Percentiles rank a stretch among this genome's conserved stretches.
phyloP scores from a whole-genome alignment of 2,113 vertebrate genomes.

The Petrocephalus zakoni region DNA sequence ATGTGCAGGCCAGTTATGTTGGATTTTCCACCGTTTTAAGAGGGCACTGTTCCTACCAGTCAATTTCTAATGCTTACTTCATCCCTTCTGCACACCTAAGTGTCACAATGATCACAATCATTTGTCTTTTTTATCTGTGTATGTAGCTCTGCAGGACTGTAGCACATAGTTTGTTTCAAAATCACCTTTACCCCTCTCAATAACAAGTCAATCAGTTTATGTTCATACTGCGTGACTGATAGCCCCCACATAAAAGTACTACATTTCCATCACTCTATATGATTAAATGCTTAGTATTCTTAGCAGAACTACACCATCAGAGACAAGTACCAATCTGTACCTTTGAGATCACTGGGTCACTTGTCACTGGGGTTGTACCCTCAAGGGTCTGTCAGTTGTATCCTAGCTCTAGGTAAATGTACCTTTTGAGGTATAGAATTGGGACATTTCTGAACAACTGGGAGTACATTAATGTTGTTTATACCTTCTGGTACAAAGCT shows the following conservation, averaged over 20 bases:
- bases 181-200: not conserved
- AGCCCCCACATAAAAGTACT: not conserved
- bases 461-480: not conserved
- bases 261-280: not conserved
- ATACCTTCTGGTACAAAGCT: too few relatives aligned
- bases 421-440: not conserved
- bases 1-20: not conserved
- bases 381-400: not conserved
- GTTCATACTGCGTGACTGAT: not conserved
- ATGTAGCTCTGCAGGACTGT: not conserved
- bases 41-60: not conserved
- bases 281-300: not conserved
- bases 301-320: not conserved
- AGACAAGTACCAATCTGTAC: not conserved
- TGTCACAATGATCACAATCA: not conserved
- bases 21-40: not conserved
- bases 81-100: not conserved
- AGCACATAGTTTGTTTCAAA: not conserved
- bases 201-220: not conserved
- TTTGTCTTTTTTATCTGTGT: not conserved
- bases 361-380: not conserved
- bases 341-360: not conserved
- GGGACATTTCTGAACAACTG: not conserved
- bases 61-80: not conserved
- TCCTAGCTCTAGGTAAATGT: not conserved